A percentile compares a stretch with the other conserved stretches of the same genome.
These are phyloP conservation scores for Fragum fragum DNA, from an alignment of 2,888 invertebrate genomes.

Conservation along the genomic window DNA sequence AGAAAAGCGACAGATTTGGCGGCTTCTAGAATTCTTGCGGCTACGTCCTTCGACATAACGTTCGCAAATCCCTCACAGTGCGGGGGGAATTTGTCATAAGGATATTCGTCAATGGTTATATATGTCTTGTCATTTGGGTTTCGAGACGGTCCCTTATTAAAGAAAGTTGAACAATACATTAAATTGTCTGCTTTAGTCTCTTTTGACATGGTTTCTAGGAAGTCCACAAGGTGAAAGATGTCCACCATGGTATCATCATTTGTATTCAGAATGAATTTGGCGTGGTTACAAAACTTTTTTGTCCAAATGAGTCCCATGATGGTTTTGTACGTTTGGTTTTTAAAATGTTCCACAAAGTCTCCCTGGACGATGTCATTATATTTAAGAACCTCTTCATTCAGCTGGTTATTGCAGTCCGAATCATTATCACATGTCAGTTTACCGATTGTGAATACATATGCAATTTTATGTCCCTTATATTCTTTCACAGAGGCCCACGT, in stretches of 20 bases:
- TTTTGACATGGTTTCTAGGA: constrained; percentile 38
- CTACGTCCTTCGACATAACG: constrained; percentile 42
- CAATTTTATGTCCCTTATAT: constrained; percentile 30
- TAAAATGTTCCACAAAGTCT: constrained; percentile 82
- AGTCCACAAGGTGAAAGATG: constrained; percentile 88
- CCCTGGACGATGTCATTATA: constrained; percentile 73
- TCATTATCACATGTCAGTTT: constrained; percentile 1
- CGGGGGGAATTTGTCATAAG: constrained; percentile 70
- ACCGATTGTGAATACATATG: constrained; percentile 60
- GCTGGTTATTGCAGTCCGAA: constrained; percentile 26
- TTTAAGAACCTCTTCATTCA: constrained; percentile 48
- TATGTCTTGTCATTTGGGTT: constrained; percentile 68
- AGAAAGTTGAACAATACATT: constrained; percentile 70
- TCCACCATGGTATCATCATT: constrained; percentile 85
- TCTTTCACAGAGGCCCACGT: constrained; percentile 68
- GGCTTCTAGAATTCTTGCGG: constrained; percentile 30
- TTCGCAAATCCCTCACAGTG: constrained; percentile 75
- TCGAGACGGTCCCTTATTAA: constrained; percentile 55
- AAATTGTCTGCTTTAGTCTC: constrained; percentile 40
- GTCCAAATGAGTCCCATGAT: constrained; percentile 81
- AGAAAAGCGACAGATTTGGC: constrained; percentile 56
- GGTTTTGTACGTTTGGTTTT: constrained; percentile 84
- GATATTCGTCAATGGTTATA: constrained; percentile 68
- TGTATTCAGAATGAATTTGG: constrained; percentile 80
- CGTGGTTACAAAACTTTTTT: constrained; percentile 76